phyloP scores from a whole-genome alignment of 2,113 vertebrate species.

The Nothoprocta pentlandii region DNA sequence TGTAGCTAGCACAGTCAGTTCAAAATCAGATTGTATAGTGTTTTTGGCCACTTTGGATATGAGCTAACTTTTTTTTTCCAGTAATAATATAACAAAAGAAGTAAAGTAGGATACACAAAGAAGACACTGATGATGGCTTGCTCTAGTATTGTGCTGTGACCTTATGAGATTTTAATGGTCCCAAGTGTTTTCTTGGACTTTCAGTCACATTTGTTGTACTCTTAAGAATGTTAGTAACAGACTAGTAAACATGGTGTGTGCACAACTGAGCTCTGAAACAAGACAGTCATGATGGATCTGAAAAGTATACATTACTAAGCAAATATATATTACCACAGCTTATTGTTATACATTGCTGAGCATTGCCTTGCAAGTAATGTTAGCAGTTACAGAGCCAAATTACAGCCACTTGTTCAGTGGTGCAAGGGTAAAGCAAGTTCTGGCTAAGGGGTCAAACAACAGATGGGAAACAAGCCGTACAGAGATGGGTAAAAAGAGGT shows the following conservation, averaged over 20 bases:
- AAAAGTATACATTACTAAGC: neutral
- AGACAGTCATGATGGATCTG: neutral
- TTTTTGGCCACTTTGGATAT: neutral
- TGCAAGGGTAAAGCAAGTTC: constrained; percentile 5
- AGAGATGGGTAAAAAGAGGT: neutral
- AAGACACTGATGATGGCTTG: neutral
- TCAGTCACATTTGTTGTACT: neutral
- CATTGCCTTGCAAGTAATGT: constrained; percentile 12
- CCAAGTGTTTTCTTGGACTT: neutral
- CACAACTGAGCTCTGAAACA: neutral
- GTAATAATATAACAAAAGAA: neutral
- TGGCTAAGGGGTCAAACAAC: neutral
- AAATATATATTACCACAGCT: neutral
- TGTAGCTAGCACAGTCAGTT: neutral
- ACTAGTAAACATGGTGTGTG: neutral
- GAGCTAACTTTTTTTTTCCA: neutral
- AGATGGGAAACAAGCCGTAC: neutral
- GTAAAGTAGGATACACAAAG: neutral
- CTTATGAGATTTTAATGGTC: neutral
- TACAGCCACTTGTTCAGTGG: neutral
- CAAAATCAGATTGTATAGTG: neutral
- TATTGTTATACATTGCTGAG: neutral
- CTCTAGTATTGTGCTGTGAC: neutral
- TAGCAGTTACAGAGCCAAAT: neutral
- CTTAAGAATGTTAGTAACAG: neutral